Evolutionary conservation across 2,888 invertebrate species (phyloP).

Genomic region (Lasioglossum lativentre): DNA sequence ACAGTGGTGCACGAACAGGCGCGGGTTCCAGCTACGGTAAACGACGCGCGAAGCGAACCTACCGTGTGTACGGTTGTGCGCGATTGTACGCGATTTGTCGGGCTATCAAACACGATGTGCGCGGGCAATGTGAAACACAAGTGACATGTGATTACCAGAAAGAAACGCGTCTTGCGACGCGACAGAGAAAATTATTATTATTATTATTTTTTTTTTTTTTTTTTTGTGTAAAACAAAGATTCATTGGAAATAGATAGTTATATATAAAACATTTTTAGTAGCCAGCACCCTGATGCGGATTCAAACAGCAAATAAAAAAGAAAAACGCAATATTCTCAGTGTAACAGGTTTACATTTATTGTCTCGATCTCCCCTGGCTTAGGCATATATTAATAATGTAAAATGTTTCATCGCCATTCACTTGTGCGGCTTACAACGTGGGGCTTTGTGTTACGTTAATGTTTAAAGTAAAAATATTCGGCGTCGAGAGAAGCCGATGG

Average conservation of each 20-base stretch:
- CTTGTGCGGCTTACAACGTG: conserved; percentile 56
- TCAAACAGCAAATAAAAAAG: conserved; percentile 81
- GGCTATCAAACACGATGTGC: neutral
- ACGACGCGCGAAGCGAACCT: neutral
- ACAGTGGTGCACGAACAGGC: neutral
- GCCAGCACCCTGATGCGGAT: conserved; percentile 84
- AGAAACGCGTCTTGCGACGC: conserved; percentile 15
- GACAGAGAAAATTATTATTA: neutral
- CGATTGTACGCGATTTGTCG: neutral
- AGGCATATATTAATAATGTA: conserved; percentile 68
- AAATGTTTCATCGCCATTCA: conserved; percentile 46
- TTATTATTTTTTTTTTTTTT: too few relatives aligned
- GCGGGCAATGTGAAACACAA: conserved; percentile 66
- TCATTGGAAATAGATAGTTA: conserved; percentile 72
- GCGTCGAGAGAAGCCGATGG: conserved; percentile 29
- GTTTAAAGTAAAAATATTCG: conserved; percentile 48
- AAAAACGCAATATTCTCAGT: conserved; percentile 84
- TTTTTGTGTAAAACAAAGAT: conserved; percentile 30
- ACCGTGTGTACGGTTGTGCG: neutral
- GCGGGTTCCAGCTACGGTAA: neutral
- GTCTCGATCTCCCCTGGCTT: conserved; percentile 83
- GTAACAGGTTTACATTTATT: conserved; percentile 85
- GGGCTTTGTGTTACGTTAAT: conserved; percentile 38
- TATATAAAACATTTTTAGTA: conserved; percentile 80
- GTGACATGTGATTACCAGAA: conserved; percentile 58